phyloP scores from a whole-genome alignment of 2,113 vertebrate genomes.

The Entomyzon cyanotis region DNA sequence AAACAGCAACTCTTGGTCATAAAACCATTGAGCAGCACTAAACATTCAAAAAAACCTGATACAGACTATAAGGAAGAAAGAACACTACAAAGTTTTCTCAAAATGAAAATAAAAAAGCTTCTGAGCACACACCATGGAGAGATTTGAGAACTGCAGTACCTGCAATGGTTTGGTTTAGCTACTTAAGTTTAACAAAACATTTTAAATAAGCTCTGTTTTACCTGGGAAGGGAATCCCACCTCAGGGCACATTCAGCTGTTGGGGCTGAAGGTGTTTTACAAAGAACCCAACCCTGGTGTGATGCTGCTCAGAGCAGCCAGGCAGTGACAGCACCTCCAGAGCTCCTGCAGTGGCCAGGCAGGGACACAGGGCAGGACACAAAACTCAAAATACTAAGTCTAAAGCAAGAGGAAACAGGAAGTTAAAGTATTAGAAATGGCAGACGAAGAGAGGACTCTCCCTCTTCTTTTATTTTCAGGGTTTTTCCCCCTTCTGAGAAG shows the following conservation, averaged over 20 bases:
- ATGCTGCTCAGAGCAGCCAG: background rate
- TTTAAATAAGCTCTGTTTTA: background rate
- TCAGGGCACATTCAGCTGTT: fast-evolving
- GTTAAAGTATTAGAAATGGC: background rate
- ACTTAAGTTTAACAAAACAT: too few relatives aligned
- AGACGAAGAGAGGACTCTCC: background rate
- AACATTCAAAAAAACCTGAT: background rate
- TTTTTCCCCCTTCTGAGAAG: background rate
- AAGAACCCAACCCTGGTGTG: fast-evolving
- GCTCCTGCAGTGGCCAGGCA: background rate
- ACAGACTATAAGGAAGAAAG: background rate
- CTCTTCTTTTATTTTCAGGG: background rate
- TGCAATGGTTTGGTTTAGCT: background rate
- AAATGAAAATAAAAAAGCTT: background rate
- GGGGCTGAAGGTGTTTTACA: background rate
- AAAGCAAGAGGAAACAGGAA: background rate
- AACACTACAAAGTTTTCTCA: too few relatives aligned
- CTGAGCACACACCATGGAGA: background rate
- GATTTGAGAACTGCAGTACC: background rate
- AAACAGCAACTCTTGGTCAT: fast-evolving
- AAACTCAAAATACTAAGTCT: fast-evolving
- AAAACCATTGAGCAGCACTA: background rate
- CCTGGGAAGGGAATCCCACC: background rate
- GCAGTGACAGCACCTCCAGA: background rate
- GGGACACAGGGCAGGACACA: fast-evolving